Percentiles rank a stretch among this genome's conserved stretches.
Evolutionary conservation across 2,113 vertebrate genomes (phyloP).

Genomic region (Podocnemis expansa): DNA sequence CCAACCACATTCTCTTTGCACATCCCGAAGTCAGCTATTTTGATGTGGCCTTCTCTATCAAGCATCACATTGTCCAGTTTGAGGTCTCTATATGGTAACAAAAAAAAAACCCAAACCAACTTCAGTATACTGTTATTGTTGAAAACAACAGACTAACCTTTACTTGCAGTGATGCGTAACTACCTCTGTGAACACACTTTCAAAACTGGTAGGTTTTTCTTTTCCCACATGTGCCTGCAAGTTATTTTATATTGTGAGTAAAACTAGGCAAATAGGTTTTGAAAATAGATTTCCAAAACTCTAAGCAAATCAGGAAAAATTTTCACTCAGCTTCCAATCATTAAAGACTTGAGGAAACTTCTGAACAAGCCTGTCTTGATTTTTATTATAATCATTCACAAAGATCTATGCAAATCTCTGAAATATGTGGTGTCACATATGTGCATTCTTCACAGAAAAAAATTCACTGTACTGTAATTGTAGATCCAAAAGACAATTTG

Average conservation of each 20-base stretch:
- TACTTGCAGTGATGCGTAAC: background rate
- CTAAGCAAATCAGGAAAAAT: background rate
- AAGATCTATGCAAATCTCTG: background rate
- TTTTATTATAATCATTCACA: background rate
- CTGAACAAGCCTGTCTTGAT: background rate
- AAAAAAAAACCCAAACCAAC: background rate
- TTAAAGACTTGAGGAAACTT: background rate
- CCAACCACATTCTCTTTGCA: constrained; percentile 94
- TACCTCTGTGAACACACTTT: background rate
- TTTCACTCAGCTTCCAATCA: background rate
- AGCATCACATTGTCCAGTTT: constrained; percentile 99
- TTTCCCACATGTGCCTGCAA: background rate
- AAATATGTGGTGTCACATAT: background rate
- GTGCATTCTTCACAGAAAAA: background rate
- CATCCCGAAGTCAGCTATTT: constrained; percentile 99
- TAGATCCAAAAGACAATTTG: background rate
- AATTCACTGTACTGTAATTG: background rate
- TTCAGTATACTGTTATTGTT: background rate
- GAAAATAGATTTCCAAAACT: background rate
- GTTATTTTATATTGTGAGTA: background rate
- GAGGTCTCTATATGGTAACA: constrained; percentile 87
- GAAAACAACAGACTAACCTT: fast-evolving
- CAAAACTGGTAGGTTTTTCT: background rate
- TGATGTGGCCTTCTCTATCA: constrained; percentile 92
- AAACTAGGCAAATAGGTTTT: background rate